These are phyloP conservation scores for Cetonia aurata DNA, from an alignment of 2,888 invertebrate species.

Conservation along the genomic window DNA sequence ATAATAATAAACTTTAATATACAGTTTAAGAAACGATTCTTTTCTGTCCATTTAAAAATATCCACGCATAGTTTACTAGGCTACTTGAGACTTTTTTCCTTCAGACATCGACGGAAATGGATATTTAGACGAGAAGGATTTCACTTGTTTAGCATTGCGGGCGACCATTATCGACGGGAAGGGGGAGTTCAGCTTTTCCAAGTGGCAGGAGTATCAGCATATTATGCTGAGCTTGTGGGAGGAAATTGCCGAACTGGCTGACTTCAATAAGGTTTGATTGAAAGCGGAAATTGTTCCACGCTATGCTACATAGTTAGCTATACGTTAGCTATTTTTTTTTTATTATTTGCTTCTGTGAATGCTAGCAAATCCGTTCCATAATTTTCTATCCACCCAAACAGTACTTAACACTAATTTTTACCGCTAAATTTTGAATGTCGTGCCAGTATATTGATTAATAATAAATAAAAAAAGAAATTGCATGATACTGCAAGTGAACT, in stretches of 20 bases:
- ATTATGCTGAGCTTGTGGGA: constrained; percentile 88
- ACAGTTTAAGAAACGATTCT: not conserved
- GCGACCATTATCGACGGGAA: constrained; percentile 87
- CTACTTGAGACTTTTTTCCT: constrained; percentile 56
- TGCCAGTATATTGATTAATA: no score
- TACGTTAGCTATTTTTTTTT: no score
- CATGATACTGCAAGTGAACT: no score
- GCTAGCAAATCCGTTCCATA: no score
- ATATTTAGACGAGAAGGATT: constrained; percentile 84
- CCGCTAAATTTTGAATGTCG: no score
- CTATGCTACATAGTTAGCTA: no score
- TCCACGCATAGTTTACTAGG: constrained; percentile 5
- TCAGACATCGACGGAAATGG: constrained; percentile 89
- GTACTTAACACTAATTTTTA: no score
- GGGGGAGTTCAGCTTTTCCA: constrained; percentile 80
- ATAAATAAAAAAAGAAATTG: no score
- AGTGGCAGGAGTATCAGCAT: constrained; percentile 84
- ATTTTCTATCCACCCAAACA: no score
- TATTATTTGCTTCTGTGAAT: no score
- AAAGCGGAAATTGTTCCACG: no score
- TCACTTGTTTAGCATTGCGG: constrained; percentile 84
- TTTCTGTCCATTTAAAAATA: constrained; percentile 3
- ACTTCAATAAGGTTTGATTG: constrained; percentile 82
- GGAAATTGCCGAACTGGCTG: constrained; percentile 86
- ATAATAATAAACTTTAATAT: not conserved